Evolutionary conservation across 92 coral and sea anemone species (phyloP).

Genomic region (Muricea muricata): DNA sequence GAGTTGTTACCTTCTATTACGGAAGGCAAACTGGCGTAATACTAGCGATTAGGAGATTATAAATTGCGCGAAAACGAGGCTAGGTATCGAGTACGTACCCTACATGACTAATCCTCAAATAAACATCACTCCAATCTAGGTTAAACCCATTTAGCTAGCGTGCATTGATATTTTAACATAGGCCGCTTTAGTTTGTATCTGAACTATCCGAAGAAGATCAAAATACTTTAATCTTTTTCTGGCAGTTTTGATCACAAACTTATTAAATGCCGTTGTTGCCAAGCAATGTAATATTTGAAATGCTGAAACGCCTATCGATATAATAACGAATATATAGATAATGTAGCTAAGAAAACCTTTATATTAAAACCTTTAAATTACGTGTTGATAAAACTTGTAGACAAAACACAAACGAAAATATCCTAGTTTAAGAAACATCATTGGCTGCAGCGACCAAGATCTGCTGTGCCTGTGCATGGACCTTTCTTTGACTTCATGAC

Average conservation of each 20-base stretch:
- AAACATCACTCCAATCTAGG: neutral
- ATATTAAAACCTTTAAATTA: neutral
- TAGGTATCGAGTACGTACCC: neutral
- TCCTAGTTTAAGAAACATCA: too few relatives aligned
- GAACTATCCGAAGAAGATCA: neutral
- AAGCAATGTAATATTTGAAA: too few relatives aligned
- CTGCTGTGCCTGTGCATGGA: too few relatives aligned
- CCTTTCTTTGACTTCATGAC: neutral
- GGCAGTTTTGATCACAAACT: neutral
- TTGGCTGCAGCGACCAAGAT: too few relatives aligned
- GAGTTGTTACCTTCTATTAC: constrained; percentile 23
- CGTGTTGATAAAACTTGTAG: neutral
- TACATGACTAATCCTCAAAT: neutral
- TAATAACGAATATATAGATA: too few relatives aligned
- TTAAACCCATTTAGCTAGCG: neutral
- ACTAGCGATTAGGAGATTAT: neutral
- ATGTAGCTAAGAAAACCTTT: too few relatives aligned
- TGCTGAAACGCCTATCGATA: too few relatives aligned
- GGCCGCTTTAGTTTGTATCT: neutral
- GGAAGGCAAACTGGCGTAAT: constrained; percentile 31
- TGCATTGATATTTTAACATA: too few relatives aligned
- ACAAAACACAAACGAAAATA: neutral
- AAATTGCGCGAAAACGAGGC: neutral
- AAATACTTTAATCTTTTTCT: neutral
- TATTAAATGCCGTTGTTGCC: too few relatives aligned